Base-by-base conservation (phyloP, 2,888 invertebrate genomes). In the Acanthacorydalis orientalis region DNA sequence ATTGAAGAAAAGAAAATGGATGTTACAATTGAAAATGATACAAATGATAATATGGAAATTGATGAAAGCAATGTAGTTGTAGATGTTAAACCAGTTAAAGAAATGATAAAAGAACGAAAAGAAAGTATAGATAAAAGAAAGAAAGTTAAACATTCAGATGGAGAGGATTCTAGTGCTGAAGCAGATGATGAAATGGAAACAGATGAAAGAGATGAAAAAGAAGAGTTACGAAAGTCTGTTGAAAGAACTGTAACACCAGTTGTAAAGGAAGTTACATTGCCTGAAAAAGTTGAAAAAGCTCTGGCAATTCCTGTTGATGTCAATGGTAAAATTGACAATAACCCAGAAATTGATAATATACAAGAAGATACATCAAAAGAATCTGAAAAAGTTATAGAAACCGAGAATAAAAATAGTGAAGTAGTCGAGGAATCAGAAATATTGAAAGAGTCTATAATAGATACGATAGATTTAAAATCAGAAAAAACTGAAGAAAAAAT, bases 161-260 rank as follows among this genome's bases (percentile, higher is more conserved):
- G 68, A 34, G 77, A 77, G 59, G 77, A 77, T 58, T 77, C 77
- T 0, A 76, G 75, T 7, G 77, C 77, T 1, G 78, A 78, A 58
- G 77, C 78, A 31, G 77, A 78, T 56, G 77, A 78, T 59, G 78
- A 78, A 59, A 77, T 78, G 77, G 78, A 78, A 53, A 74, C 74
- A 34, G 77, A 77, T 49, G 76, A 76, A 58, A 64, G 69, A 6
- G 73, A 74, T 38, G 68, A 71, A 43, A 67, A 64, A 47, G 60
- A 65, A 47, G 60, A 64, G 12, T 43, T 42, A 11, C 52, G 51
- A 34, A 54, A 46, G 11, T 23, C 23, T 23, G 46, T 37, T 33
- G 51, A 53, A 6, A 44, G 14, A 41, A 38, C 40, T 46, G 44
- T 39, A 15, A 14, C 44, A 10, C 33, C 39, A 12, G 23, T 16